Conservation (phyloP, 2,888 invertebrate genomes). For the Lysandra coridon region DNA sequence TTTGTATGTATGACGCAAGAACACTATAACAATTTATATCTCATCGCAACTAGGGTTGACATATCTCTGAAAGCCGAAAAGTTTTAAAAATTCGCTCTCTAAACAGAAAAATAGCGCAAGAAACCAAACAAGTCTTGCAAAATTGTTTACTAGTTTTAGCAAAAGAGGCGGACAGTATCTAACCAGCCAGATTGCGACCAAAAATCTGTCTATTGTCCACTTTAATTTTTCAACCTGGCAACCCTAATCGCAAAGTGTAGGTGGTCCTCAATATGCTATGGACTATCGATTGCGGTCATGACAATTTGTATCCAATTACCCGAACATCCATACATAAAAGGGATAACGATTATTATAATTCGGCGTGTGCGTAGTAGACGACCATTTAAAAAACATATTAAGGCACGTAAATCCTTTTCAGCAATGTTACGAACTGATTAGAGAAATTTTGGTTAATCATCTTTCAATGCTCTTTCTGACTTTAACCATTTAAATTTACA, state of each 20-base stretch:
- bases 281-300: constrained; percentile 45
- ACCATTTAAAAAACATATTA: neutral
- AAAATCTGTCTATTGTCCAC: neutral
- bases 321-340: constrained; percentile 35
- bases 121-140: neutral
- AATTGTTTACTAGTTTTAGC: neutral
- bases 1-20: constrained; percentile 29
- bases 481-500: neutral
- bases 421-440: neutral
- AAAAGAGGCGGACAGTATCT: neutral
- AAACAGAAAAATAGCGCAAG: neutral
- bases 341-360: constrained; percentile 6
- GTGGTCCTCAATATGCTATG: constrained; percentile 44
- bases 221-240: neutral
- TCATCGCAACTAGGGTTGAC: constrained; percentile 10
- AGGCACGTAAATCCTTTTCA: neutral
- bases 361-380: neutral
- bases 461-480: neutral
- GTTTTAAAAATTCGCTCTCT: neutral
- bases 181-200: neutral
- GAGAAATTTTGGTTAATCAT: neutral
- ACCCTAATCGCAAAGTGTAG: constrained; percentile 37
- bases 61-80: neutral
- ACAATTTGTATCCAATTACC: constrained; percentile 45
- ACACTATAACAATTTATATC: constrained; percentile 25